These are phyloP conservation scores for Troilus luridus DNA, from an alignment of 2,888 invertebrate species.

Conservation along the genomic window DNA sequence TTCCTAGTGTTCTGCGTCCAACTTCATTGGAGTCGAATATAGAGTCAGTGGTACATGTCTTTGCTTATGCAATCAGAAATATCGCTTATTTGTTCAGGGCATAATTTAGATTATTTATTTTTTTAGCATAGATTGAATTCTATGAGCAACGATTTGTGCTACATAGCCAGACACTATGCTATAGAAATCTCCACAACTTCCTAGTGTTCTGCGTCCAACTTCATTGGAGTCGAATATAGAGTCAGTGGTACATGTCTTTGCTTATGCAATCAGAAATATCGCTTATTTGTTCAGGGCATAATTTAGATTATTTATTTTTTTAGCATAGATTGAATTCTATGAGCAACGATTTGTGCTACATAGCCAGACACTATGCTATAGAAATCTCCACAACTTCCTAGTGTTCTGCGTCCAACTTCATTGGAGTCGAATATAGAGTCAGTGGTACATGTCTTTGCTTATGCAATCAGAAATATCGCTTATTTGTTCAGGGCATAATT, in stretches of 20 bases:
- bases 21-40: not conserved
- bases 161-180: not conserved
- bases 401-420: not conserved
- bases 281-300: not conserved
- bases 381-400: not conserved
- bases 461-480: not conserved
- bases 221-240: not conserved
- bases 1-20: not conserved
- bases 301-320: too few species aligned
- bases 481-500: not conserved
- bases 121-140: not conserved
- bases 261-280: not conserved
- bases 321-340: slow-evolving; percentile 9
- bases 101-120: not conserved
- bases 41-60: too few species aligned
- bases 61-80: too few species aligned
- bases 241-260: not conserved
- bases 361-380: not conserved
- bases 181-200: not conserved
- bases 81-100: too few species aligned
- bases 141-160: not conserved
- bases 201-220: not conserved
- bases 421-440: not conserved
- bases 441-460: not conserved
- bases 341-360: not conserved